These are phyloP conservation scores for Thalpophila matura DNA, from an alignment of 2,888 invertebrate species.

Conservation along the genomic window DNA sequence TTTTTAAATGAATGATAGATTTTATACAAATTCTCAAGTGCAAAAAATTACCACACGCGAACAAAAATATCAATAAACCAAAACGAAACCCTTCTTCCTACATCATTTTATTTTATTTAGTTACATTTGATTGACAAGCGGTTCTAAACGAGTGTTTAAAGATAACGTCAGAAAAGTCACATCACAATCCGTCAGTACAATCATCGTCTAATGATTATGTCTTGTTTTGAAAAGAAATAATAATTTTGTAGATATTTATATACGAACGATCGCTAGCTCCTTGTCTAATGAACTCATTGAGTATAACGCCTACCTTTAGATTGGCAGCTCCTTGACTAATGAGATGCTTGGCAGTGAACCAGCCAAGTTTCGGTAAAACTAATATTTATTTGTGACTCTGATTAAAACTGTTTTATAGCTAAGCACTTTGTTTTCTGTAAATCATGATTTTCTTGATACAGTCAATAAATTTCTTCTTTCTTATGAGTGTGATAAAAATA, in stretches of 20 bases:
- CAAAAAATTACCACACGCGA: no score
- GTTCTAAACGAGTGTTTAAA: slow-evolving; percentile 30
- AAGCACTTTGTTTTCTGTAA: no score
- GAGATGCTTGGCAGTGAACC: slow-evolving; percentile 8
- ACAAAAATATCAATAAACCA: slow-evolving; percentile 1
- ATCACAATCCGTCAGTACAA: slow-evolving; percentile 11
- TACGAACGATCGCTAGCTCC: slow-evolving; percentile 2
- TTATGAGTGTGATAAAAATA: no score
- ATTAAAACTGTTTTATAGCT: no score
- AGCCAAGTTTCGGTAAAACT: neutral
- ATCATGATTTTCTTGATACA: no score
- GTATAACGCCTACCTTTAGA: slow-evolving; percentile 20
- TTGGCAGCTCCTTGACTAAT: slow-evolving; percentile 19
- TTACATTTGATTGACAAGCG: slow-evolving; percentile 40
- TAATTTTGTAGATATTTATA: neutral
- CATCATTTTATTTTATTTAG: neutral
- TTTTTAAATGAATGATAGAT: no score
- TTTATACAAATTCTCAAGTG: no score
- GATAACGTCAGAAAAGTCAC: slow-evolving; percentile 29
- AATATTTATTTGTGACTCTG: no score
- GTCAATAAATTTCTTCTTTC: no score
- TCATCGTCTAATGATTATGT: neutral
- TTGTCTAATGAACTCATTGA: slow-evolving; percentile 22
- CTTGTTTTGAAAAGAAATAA: neutral
- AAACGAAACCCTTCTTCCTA: neutral